Percentiles rank a stretch among this genome's conserved stretches.
Evolutionary conservation across 2,113 vertebrate genomes (phyloP).

Genomic region (Carassius auratus): DNA sequence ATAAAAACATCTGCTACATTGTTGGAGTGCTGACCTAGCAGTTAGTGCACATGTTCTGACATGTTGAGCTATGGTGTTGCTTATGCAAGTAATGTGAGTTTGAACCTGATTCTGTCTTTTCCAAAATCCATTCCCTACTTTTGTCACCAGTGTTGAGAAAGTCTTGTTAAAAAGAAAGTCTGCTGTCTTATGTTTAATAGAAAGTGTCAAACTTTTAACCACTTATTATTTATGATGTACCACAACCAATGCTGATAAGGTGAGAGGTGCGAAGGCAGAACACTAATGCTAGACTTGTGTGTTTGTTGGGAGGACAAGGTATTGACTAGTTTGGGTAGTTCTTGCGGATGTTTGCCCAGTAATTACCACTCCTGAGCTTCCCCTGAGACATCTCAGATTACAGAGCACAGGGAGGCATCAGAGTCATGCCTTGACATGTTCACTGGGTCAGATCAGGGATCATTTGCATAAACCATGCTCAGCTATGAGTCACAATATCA

Average conservation of each 20-base stretch:
- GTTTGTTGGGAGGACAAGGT: slow-evolving; percentile 5
- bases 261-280: slow-evolving; percentile 7
- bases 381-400: slow-evolving; percentile 41
- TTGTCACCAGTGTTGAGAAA: background rate
- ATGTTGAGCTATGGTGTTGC: background rate
- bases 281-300: slow-evolving; percentile 39
- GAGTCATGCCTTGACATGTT: slow-evolving; percentile 54
- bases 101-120: background rate
- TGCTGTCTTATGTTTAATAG: background rate
- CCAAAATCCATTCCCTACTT: background rate
- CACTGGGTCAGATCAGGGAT: slow-evolving; percentile 18
- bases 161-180: background rate
- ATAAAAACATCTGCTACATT: background rate
- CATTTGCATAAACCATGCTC: background rate
- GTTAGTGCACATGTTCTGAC: background rate
- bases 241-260: background rate
- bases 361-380: slow-evolving; percentile 48
- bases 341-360: slow-evolving; percentile 51
- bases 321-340: slow-evolving; percentile 41
- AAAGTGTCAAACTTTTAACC: background rate
- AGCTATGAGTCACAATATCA: slow-evolving; percentile 22
- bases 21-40: background rate
- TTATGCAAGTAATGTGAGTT: background rate
- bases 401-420: slow-evolving; percentile 28
- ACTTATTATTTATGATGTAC: background rate